phyloP scores from a whole-genome alignment of 2,888 invertebrate genomes.

The Hyppa rectilinea region DNA sequence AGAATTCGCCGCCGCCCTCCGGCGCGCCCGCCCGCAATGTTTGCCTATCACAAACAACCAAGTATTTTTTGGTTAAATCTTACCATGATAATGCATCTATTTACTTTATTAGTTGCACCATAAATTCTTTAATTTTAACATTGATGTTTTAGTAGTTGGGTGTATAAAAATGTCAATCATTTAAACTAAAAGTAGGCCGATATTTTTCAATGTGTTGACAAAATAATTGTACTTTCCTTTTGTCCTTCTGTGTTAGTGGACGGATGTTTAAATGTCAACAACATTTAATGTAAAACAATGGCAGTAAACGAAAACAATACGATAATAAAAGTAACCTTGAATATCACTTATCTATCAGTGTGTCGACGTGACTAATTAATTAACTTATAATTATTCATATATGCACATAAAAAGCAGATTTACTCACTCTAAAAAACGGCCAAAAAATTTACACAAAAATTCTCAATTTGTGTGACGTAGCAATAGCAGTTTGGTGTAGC shows the following conservation, averaged over 20 bases:
- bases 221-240: background rate
- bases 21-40: constrained; percentile 85
- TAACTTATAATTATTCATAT: constrained; percentile 5
- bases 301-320: constrained; percentile 37
- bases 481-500: constrained; percentile 73
- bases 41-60: constrained; percentile 79
- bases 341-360: constrained; percentile 31
- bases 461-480: constrained; percentile 27
- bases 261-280: constrained; percentile 6
- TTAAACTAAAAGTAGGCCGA: background rate
- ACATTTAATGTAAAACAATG: constrained; percentile 27
- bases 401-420: background rate
- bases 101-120: constrained; percentile 66
- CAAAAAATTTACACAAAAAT: background rate
- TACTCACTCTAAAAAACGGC: background rate
- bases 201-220: background rate
- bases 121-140: constrained; percentile 59
- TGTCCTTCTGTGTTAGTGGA: background rate
- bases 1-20: constrained; percentile 77
- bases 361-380: constrained; percentile 28
- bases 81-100: constrained; percentile 65
- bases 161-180: constrained; percentile 27
- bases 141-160: constrained; percentile 41
- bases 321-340: constrained; percentile 44
- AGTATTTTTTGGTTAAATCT: constrained; percentile 74